Evolutionary conservation across 2,113 vertebrate species (phyloP), one percentile per base, ranked within the genome.

Genomic region (Rhodinocichla rosea): DNA sequence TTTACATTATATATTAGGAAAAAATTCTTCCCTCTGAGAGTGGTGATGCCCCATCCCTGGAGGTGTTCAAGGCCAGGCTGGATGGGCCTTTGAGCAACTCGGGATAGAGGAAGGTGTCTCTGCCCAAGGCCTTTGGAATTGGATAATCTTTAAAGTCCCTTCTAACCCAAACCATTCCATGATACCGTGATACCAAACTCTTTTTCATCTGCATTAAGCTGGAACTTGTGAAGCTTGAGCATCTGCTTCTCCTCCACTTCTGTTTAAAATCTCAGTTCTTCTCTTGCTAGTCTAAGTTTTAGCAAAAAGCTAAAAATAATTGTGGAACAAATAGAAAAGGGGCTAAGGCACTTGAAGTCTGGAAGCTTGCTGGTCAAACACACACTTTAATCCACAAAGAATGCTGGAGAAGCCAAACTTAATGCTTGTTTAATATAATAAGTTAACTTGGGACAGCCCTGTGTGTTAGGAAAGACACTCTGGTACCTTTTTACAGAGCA

Each of bases 271-370:
- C 27, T 27, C 33, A 77, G 26, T 70, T 37, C 71, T 68, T 95
- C 40, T 47, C 50, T 95, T 87, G 7, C 50, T 73, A 60, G 71
- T 42, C 81, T 97, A 94, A 95, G 88, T 95, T 96, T 96, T 91
- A 96, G 59, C 23, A 96, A 96, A 97, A 92, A 90, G 33, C 6
- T n/a, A 45, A 39, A 39, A 59, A n/a, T 24, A 82, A 75, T 30
- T 59, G 35, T 12, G 6, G 5, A 52, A 9, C 40, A 73, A 59
- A 35, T 59, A 57, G 16, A 22, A 83, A 80, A 49, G 6, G 6
- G 7, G 1, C 7, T 63, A 53, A 59, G 10, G 12, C 3, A 33
- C 6, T 14, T 45, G 17, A 39, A 76, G 15, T 37, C 21, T 59
- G 26, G 50, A 83, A 64, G 8, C 6, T 55, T 80, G 15, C 15